Evolutionary conservation across 2,113 vertebrate species (phyloP).

Genomic region (Sinocyclocheilus anshuiensis): DNA sequence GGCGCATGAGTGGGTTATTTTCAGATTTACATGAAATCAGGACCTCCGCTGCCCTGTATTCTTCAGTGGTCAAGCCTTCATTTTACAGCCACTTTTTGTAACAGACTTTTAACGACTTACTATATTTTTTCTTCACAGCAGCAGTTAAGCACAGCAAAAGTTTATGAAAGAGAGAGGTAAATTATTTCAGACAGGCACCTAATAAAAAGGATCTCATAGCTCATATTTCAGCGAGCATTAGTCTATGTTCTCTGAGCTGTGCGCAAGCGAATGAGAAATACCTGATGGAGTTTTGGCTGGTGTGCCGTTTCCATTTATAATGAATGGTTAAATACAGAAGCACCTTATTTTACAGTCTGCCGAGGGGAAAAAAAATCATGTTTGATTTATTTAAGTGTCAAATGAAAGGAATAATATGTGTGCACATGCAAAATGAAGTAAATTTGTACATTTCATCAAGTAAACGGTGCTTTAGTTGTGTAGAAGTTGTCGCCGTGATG

Average conservation of each 20-base stretch:
- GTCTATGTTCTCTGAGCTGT: background rate
- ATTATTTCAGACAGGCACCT: conserved; percentile 34
- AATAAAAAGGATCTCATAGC: conserved; percentile 35
- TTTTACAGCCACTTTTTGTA: conserved; percentile 33
- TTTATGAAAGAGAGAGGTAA: conserved; percentile 23
- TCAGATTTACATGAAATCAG: conserved; percentile 32
- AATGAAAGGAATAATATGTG: conserved; percentile 18
- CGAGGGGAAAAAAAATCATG: conserved; percentile 10
- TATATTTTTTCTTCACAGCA: conserved; percentile 34
- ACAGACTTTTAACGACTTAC: conserved; percentile 33
- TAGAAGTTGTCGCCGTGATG: background rate
- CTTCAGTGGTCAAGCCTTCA: conserved; percentile 25
- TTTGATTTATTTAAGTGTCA: conserved; percentile 25
- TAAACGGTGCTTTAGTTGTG: background rate
- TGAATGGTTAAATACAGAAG: conserved; percentile 34
- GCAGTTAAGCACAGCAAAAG: conserved; percentile 18
- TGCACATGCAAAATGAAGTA: conserved; percentile 14
- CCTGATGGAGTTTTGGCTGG: conserved; percentile 18
- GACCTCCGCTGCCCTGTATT: conserved; percentile 4
- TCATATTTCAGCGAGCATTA: conserved; percentile 14
- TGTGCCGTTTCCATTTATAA: conserved; percentile 41
- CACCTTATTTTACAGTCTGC: conserved; percentile 7
- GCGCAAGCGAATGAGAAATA: background rate
- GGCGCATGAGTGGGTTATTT: background rate
- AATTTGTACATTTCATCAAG: background rate